Percentiles rank a stretch among this genome's conserved stretches.
Conservation (phyloP, 2,888 invertebrate genomes). For the Bimastos eiseni region DNA sequence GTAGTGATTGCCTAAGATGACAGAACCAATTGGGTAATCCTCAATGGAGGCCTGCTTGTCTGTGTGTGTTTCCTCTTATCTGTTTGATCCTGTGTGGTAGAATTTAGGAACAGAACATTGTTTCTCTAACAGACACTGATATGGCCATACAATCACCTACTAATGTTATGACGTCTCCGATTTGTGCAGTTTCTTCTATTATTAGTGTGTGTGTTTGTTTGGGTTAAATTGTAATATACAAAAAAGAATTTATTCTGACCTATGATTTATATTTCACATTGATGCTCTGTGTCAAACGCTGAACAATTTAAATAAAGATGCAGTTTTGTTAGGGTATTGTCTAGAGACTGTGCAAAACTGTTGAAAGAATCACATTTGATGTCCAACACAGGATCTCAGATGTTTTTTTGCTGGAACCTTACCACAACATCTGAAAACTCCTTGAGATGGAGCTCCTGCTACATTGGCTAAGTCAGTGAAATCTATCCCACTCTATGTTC, state of each 20-base stretch:
- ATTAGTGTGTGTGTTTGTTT: no score
- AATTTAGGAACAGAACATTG: not conserved
- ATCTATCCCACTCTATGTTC: not conserved
- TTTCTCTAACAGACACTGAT: not conserved
- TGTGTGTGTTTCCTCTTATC: not conserved
- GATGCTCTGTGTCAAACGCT: no score
- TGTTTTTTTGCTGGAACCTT: not conserved
- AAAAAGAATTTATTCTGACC: not conserved
- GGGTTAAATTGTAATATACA: no score
- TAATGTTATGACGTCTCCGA: not conserved
- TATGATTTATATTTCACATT: not conserved
- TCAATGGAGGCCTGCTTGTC: not conserved
- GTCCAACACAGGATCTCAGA: not conserved
- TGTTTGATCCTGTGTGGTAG: constrained; percentile 6
- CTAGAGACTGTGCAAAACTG: no score
- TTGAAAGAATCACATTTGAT: no score
- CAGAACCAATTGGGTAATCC: constrained; percentile 23
- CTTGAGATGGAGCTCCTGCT: not conserved
- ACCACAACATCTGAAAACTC: not conserved
- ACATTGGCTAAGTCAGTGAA: not conserved
- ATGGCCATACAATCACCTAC: not conserved
- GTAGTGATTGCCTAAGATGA: constrained; percentile 2
- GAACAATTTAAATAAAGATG: no score
- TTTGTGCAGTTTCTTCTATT: not conserved
- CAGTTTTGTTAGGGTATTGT: no score